Evolutionary conservation across 2,113 vertebrate genomes (phyloP).

Genomic region (Odocoileus virginianus): DNA sequence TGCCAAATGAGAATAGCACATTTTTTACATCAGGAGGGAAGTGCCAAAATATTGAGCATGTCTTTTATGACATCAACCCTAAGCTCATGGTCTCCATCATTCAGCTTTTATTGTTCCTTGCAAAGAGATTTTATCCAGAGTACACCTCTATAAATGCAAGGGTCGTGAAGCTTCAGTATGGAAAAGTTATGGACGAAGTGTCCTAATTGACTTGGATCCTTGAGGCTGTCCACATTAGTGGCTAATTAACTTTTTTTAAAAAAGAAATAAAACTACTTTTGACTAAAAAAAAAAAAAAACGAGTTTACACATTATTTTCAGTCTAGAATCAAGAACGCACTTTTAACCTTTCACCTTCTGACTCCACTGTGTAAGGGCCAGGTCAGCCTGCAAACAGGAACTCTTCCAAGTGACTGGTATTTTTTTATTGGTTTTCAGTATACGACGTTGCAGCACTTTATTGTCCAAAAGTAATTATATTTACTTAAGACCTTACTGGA

Average conservation of each 20-base stretch:
- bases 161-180: conserved; percentile 35
- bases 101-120: conserved; percentile 71
- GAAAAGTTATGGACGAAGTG: conserved; percentile 7
- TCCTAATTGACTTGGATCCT: conserved; percentile 59
- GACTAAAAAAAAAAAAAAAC: conserved; percentile 10
- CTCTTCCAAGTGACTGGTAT: conserved; percentile 52
- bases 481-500: conserved; percentile 66
- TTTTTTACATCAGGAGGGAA: conserved; percentile 73
- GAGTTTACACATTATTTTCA: conserved; percentile 40
- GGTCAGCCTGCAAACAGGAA: conserved; percentile 51
- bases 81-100: conserved; percentile 69
- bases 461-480: conserved; percentile 70
- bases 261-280: conserved; percentile 46
- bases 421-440: conserved; percentile 72
- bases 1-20: conserved; percentile 80
- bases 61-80: conserved; percentile 66
- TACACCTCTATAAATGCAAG: conserved; percentile 66
- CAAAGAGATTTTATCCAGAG: conserved; percentile 69
- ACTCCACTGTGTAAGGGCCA: background rate
- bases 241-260: conserved; percentile 35
- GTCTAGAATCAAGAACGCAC: conserved; percentile 46
- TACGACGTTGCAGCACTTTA: conserved; percentile 51
- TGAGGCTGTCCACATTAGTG: conserved; percentile 30
- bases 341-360: conserved; percentile 72
- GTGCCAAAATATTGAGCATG: conserved; percentile 75